These are phyloP conservation scores for Euzophera pinguis DNA, from an alignment of 2,888 invertebrate species.

Conservation along the genomic window DNA sequence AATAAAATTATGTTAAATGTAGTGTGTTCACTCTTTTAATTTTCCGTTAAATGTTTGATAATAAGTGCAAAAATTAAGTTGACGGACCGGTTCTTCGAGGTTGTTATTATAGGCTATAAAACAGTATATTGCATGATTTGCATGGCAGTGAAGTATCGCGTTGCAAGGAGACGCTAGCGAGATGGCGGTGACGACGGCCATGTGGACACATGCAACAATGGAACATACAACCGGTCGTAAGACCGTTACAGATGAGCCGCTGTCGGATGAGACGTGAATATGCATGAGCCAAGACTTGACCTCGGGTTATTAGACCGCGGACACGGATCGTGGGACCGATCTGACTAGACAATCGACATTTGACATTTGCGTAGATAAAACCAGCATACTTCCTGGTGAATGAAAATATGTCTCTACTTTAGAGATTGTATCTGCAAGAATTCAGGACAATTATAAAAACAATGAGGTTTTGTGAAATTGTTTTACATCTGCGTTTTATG, in stretches of 20 bases:
- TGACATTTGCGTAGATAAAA: slow-evolving; percentile 51
- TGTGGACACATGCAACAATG: slow-evolving; percentile 67
- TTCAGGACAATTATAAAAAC: not conserved
- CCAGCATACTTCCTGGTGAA: slow-evolving; percentile 35
- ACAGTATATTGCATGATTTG: slow-evolving; percentile 1
- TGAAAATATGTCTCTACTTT: slow-evolving; percentile 21
- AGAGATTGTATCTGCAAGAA: not conserved
- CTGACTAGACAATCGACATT: slow-evolving; percentile 52
- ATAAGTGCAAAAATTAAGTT: slow-evolving; percentile 16
- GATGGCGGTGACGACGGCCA: slow-evolving; percentile 34
- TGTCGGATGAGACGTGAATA: slow-evolving; percentile 66
- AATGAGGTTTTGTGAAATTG: not conserved
- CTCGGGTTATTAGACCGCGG: slow-evolving; percentile 71
- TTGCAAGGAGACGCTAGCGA: slow-evolving; percentile 22
- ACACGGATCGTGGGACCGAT: slow-evolving; percentile 66
- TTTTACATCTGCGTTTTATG: not conserved
- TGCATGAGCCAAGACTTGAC: slow-evolving; percentile 74
- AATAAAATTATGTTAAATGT: slow-evolving; percentile 18
- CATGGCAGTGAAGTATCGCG: slow-evolving; percentile 17
- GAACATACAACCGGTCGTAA: slow-evolving; percentile 68
- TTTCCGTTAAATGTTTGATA: slow-evolving; percentile 16
- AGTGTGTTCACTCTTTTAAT: slow-evolving; percentile 15
- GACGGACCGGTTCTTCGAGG: slow-evolving; percentile 18
- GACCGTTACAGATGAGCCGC: slow-evolving; percentile 77
- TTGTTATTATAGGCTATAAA: slow-evolving; percentile 12